These are phyloP conservation scores for Sander vitreus DNA, from an alignment of 2,113 vertebrate species.

Conservation along the genomic window DNA sequence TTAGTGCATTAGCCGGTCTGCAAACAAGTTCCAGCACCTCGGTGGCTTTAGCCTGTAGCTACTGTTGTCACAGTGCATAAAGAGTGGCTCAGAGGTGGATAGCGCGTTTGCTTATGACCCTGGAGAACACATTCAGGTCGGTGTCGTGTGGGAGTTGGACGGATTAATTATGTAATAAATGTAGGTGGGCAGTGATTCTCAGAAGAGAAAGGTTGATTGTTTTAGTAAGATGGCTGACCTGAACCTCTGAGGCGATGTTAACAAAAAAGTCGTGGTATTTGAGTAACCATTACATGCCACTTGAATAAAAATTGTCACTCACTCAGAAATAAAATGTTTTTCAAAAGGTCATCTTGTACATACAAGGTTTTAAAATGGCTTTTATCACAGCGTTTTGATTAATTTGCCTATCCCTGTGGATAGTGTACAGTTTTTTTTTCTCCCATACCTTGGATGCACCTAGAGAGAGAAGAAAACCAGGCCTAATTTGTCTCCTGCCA, in stretches of 20 bases:
- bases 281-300: slow-evolving; percentile 43
- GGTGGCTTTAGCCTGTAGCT: slow-evolving; percentile 55
- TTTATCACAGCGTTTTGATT: slow-evolving; percentile 68
- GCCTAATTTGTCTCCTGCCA: slow-evolving; percentile 74
- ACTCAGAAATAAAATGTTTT: slow-evolving; percentile 43
- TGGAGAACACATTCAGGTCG: slow-evolving; percentile 50
- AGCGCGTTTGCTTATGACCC: slow-evolving; percentile 63
- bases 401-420: slow-evolving; percentile 32
- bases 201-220: slow-evolving; percentile 57
- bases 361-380: slow-evolving; percentile 63
- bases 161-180: slow-evolving; percentile 75
- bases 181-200: slow-evolving; percentile 49
- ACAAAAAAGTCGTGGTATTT: slow-evolving; percentile 44
- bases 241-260: slow-evolving; percentile 33
- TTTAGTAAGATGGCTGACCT: slow-evolving; percentile 39
- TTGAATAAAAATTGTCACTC: slow-evolving; percentile 40
- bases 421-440: slow-evolving; percentile 34
- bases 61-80: slow-evolving; percentile 64
- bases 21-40: slow-evolving; percentile 28
- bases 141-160: slow-evolving; percentile 46
- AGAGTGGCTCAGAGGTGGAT: slow-evolving; percentile 33
- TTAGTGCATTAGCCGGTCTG: slow-evolving; percentile 16
- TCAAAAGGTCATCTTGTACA: slow-evolving; percentile 62
- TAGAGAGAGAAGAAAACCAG: slow-evolving; percentile 46
- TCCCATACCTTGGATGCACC: slow-evolving; percentile 46